phyloP scores from a whole-genome alignment of 2,113 vertebrate species.

The Periophthalmodon schlosseri region DNA sequence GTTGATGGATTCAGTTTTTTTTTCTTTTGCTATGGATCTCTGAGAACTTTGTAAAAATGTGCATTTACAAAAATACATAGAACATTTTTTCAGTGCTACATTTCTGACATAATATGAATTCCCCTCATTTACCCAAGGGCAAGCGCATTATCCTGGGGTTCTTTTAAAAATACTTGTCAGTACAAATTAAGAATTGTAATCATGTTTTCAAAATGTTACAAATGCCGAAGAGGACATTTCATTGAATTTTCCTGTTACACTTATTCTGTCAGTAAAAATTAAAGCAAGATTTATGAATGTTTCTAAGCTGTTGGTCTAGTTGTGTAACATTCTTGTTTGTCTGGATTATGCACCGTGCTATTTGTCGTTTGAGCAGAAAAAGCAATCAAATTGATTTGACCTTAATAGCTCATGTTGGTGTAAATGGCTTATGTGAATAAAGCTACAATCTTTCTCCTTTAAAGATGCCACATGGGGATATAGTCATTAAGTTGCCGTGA shows the following conservation, averaged over 20 bases:
- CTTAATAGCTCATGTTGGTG: constrained; percentile 43
- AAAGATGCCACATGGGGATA: constrained; percentile 26
- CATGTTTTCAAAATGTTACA: too few species aligned
- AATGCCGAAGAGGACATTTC: too few species aligned
- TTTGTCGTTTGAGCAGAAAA: constrained; percentile 1
- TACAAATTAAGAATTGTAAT: too few species aligned
- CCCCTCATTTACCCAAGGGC: too few species aligned
- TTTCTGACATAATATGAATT: neutral
- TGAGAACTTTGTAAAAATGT: neutral
- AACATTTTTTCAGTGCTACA: neutral
- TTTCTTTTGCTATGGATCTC: too few species aligned
- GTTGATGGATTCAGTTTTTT: too few species aligned
- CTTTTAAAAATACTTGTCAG: too few species aligned
- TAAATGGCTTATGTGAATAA: constrained; percentile 40
- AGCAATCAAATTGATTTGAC: constrained; percentile 37
- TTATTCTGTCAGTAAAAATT: too few species aligned
- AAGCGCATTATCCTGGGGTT: too few species aligned
- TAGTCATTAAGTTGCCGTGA: constrained; percentile 43
- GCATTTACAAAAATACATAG: neutral
- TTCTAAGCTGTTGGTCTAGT: neutral
- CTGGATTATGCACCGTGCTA: constrained; percentile 42
- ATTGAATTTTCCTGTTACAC: too few species aligned
- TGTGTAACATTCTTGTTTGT: constrained; percentile 23
- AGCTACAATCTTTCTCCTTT: constrained; percentile 14
- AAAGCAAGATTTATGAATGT: neutral